Evolutionary conservation across 1,140 invertebrate genomes (phyloP), one percentile per base, ranked within the genome.

Genomic region (Caenorhabditis elegans): DNA sequence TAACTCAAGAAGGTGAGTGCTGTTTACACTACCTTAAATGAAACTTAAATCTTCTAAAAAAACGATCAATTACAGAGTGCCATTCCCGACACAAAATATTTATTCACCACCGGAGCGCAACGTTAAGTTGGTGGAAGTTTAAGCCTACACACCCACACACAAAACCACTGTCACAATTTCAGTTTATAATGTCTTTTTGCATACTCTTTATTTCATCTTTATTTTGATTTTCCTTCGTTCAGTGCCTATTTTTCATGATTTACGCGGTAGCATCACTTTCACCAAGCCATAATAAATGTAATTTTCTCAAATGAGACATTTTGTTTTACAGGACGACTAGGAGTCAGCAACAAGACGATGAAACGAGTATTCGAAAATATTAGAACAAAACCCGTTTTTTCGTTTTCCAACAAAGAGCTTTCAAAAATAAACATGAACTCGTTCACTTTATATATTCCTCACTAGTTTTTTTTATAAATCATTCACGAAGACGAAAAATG

Each of bases 1-100:
- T 65, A 84, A 84, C 43, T 65, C 76, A 1, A 82, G 83, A 70
- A 82, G 83, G 83, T 84, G 47, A n/a, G n/a, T n/a, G n/a, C n/a
- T n/a, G n/a, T n/a, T n/a, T n/a, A 55, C 22, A 6, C n/a, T 19
- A 19, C 6, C 22, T 19, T 55, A 10, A 19, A 19, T 55, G 17
- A 55, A 24, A 19, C 17, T 55, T 55, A 17, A 17, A 10, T 19
- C 26, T 19, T 24, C 51, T 6, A 55, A 55, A 47, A 47, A 10
- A 10, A 10, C 10, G 46, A n/a, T n/a, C n/a, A n/a, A n/a, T n/a
- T n/a, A n/a, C 60, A 70, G 60, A 70, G 60, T 70, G 1, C 60
- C 31, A 70, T 70, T 70, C 60, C 60, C 60, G 11, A 70, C 60
- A 1, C 60, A 70, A 10, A 70, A 70, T 43, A 22, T 70, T 19